phyloP scores from a whole-genome alignment of 1,140 invertebrate genomes.

The Vanessa tameamea region DNA sequence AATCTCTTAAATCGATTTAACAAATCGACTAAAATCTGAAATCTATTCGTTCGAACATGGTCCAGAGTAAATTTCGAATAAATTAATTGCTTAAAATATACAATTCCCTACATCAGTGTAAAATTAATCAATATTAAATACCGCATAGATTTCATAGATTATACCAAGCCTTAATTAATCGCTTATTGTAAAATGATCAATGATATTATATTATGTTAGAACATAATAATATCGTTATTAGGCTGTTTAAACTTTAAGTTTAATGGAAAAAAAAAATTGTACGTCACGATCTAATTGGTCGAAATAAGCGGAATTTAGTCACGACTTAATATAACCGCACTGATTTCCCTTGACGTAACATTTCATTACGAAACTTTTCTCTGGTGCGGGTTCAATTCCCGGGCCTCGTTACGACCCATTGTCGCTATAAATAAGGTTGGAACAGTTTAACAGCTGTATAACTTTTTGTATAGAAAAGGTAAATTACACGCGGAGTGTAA shows the following conservation, averaged over 20 bases:
- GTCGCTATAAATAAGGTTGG: slow-evolving; percentile 14
- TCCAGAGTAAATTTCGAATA: too few species aligned
- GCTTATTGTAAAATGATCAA: too few species aligned
- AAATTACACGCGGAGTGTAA: neutral
- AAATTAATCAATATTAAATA: too few species aligned
- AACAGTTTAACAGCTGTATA: slow-evolving; percentile 11
- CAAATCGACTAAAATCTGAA: too few species aligned
- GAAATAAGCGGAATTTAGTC: slow-evolving; percentile 17
- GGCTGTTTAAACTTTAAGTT: neutral
- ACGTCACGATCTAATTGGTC: slow-evolving; percentile 16
- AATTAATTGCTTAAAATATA: too few species aligned
- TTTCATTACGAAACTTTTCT: slow-evolving; percentile 22
- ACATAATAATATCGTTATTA: too few species aligned
- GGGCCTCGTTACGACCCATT: slow-evolving; percentile 20
- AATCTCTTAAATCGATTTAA: too few species aligned
- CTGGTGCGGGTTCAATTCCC: slow-evolving; percentile 18
- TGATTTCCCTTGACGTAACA: slow-evolving; percentile 14
- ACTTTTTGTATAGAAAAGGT: slow-evolving; percentile 14
- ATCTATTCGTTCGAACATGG: too few species aligned
- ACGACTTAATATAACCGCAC: slow-evolving; percentile 17
- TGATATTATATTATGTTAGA: too few species aligned
- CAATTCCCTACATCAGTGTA: too few species aligned
- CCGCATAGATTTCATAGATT: too few species aligned
- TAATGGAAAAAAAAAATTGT: neutral
- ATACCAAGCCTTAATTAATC: too few species aligned